These are phyloP conservation scores for Heliconius himera DNA, from an alignment of 1,140 invertebrate genomes.

Conservation along the genomic window DNA sequence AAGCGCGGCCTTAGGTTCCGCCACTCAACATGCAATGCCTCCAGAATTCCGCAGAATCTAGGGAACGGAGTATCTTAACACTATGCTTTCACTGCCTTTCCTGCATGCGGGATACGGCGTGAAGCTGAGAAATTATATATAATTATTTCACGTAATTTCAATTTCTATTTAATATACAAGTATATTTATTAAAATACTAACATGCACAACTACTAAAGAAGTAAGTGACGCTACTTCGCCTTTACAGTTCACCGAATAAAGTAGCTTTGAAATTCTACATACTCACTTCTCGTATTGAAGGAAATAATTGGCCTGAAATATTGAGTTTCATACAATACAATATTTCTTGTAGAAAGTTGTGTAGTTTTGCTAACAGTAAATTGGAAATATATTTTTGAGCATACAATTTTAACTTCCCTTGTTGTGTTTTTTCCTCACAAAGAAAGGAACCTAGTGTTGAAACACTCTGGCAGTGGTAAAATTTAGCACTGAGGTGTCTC, in stretches of 20 bases:
- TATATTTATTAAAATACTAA: background rate
- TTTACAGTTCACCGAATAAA: background rate
- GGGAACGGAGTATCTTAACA: too few species aligned
- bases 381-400: background rate
- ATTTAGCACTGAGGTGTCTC: too few species aligned
- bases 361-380: background rate
- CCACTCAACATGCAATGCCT: too few species aligned
- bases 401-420: background rate
- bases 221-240: background rate
- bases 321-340: background rate
- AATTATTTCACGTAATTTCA: too few species aligned
- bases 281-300: slow-evolving; percentile 7
- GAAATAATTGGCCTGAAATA: background rate
- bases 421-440: too few species aligned
- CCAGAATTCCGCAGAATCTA: too few species aligned
- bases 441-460: too few species aligned
- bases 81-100: too few species aligned
- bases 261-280: background rate
- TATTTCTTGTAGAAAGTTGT: background rate
- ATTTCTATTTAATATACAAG: background rate
- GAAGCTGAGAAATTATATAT: too few species aligned
- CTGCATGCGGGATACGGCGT: too few species aligned
- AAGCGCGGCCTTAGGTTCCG: too few species aligned
- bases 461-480: too few species aligned
- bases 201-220: background rate